A percentile compares a stretch with the other conserved stretches of the same genome.
These are phyloP conservation scores for Diadophis punctatus DNA, from an alignment of 2,113 vertebrate species.

Conservation along the genomic window DNA sequence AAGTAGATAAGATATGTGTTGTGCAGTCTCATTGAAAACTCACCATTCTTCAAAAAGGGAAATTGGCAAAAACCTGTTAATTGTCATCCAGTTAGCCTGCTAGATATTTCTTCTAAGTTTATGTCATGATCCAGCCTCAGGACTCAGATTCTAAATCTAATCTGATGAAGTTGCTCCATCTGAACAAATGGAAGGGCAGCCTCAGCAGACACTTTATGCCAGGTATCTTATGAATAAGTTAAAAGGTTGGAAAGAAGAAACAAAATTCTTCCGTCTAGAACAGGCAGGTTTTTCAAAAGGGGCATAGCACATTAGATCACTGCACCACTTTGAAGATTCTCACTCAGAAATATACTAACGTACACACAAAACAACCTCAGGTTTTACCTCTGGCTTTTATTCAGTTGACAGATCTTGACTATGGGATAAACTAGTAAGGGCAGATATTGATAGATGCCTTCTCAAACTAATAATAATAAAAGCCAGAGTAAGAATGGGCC, in stretches of 20 bases:
- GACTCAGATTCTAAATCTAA: neutral
- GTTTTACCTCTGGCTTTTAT: neutral
- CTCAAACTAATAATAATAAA: neutral
- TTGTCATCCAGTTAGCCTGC: neutral
- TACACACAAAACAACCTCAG: neutral
- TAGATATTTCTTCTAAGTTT: neutral
- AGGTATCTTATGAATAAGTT: neutral
- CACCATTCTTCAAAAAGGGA: neutral
- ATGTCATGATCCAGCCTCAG: neutral
- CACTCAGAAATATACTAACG: neutral
- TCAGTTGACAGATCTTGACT: neutral
- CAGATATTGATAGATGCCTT: neutral
- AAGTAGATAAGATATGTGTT: neutral
- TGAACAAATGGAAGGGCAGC: neutral
- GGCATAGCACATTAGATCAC: neutral
- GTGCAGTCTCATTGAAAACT: neutral
- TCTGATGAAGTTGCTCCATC: no score
- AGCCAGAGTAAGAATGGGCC: neutral
- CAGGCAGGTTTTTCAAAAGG: neutral
- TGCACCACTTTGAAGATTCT: neutral
- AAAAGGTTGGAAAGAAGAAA: neutral
- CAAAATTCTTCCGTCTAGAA: neutral
- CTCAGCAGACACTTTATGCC: neutral
- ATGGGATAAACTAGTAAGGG: neutral
- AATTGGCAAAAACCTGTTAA: neutral